Evolutionary conservation across 2,888 invertebrate species (phyloP), one percentile per base, ranked within the genome.

Genomic region (Eristalinus sepulchralis): DNA sequence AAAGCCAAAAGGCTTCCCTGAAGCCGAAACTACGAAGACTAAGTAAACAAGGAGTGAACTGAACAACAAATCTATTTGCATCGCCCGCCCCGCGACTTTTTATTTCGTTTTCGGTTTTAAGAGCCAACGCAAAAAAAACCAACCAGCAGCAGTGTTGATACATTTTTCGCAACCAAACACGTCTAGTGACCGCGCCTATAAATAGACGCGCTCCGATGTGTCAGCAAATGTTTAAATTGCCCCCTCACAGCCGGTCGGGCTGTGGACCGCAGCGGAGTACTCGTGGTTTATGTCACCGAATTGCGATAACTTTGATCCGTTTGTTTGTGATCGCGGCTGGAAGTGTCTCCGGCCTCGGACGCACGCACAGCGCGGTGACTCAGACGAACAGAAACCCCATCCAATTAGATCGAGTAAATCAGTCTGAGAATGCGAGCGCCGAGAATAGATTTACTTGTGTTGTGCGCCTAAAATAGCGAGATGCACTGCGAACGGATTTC

Each of bases 321-420:
- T 57, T 57, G 24, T 57, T 24, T 60, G 70, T 27, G 17, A 17
- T 17, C 8, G 47, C 6, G 47, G n/a, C 47, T 47, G 47, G 47
- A 47, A 47, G 1, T 17, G 47, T 5, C 47, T 5, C 17, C 0
- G 17, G 47, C 8, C 8, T 17, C 8, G 5, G 8, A 17, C 4
- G 5, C 47, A 17, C n/a, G 5, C 47, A 39, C 3, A 17, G n/a
- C 5, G 39, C 1, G 13, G 47, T 47, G 57, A 22, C 22, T 57
- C 57, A 57, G 57, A 57, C 57, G 24, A 47, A 4, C 34, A 27
- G 20, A 59, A 59, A 10, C 39, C 31, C 24, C 60, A 71, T 71
- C 39, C 60, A 60, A 71, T 71, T 71, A 31, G 31, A 71, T 71
- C 60, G 20, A 71, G 13, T 47, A 72, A 72, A 47, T 60, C 31